phyloP scores from a whole-genome alignment of 2,113 vertebrate genomes.

The Hepsetus odoe region DNA sequence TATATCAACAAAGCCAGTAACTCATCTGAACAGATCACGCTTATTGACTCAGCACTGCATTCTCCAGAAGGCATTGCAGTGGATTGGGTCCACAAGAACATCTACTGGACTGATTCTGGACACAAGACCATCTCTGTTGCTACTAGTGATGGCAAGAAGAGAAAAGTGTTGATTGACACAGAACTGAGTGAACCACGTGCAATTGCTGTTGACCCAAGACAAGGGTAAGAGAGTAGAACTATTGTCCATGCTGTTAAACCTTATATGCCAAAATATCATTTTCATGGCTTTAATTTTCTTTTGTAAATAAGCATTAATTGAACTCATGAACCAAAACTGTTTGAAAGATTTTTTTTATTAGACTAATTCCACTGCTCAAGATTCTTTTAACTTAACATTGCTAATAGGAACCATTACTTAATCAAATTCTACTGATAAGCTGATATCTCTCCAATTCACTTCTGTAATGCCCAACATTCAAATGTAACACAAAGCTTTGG shows the following conservation, averaged over 20 bases:
- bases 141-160: conserved; percentile 85
- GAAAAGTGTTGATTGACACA: conserved; percentile 85
- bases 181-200: conserved; percentile 91
- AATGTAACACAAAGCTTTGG: neutral
- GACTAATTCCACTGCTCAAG: too few relatives aligned
- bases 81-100: conserved; percentile 97
- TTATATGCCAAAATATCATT: neutral
- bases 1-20: conserved; percentile 94
- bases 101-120: conserved; percentile 98
- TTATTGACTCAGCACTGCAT: conserved; percentile 88
- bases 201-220: conserved; percentile 91
- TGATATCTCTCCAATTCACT: neutral
- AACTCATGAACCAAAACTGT: too few relatives aligned
- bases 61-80: conserved; percentile 94
- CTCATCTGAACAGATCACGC: conserved; percentile 83
- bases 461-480: neutral
- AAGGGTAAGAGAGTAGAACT: conserved; percentile 79
- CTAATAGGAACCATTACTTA: too few relatives aligned
- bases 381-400: too few relatives aligned
- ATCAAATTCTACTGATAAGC: too few relatives aligned
- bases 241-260: neutral
- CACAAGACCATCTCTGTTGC: conserved; percentile 96
- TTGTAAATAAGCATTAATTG: neutral
- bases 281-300: neutral
- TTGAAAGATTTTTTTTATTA: too few relatives aligned